phyloP scores from a whole-genome alignment of 1,140 invertebrate species.

The Hypsibius dujardini region DNA sequence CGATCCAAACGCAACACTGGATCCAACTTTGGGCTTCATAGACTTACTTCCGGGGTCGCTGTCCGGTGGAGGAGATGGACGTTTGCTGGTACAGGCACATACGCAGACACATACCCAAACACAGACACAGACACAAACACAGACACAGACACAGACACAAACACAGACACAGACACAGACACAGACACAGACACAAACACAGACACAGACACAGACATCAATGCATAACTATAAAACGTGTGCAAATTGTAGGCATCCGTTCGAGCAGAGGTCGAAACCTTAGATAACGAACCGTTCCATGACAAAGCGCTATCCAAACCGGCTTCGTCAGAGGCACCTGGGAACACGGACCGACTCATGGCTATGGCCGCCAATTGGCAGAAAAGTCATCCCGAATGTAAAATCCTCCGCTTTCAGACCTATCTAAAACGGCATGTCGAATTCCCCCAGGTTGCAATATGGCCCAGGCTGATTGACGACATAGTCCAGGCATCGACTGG shows the following conservation, averaged over 20 bases:
- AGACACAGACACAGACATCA: background rate
- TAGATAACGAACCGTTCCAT: no score
- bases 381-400: background rate
- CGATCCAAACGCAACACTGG: background rate
- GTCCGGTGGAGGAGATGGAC: no score
- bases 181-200: no score
- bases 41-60: background rate
- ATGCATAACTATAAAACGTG: background rate
- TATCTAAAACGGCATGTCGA: background rate
- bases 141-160: background rate
- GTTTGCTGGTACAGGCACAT: background rate
- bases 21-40: background rate
- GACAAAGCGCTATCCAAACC: no score
- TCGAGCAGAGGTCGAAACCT: no score
- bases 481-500: background rate
- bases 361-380: background rate
- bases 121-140: background rate
- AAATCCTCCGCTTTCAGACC: background rate
- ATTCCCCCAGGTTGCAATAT: background rate
- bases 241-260: no score
- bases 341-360: no score
- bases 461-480: background rate
- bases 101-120: background rate
- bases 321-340: no score
- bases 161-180: background rate